Conservation (phyloP, 2,888 invertebrate genomes). For the Taphrorychus bicolor region DNA sequence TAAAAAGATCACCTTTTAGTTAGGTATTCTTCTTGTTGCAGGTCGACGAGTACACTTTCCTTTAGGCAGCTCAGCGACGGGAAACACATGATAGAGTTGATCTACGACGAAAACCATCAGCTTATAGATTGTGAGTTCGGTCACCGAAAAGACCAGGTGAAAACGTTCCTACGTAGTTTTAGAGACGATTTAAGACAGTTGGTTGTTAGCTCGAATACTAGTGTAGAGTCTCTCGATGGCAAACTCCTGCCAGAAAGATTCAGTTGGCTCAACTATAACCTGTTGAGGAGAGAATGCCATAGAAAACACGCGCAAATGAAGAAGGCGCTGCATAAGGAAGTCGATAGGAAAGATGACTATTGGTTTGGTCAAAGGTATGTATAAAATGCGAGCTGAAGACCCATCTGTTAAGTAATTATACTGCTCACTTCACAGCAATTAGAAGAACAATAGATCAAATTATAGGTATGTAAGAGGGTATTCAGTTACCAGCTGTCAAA, state of each 20-base stretch:
- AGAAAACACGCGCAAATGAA: slow-evolving; percentile 56
- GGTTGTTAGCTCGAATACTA: slow-evolving; percentile 61
- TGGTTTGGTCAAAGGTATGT: slow-evolving; percentile 25
- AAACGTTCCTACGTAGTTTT: slow-evolving; percentile 67
- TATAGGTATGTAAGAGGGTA: slow-evolving; percentile 18
- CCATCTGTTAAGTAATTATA: slow-evolving; percentile 6
- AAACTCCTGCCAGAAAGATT: slow-evolving; percentile 63
- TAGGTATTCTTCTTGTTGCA: too few species aligned
- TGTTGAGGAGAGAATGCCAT: slow-evolving; percentile 66
- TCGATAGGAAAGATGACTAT: not conserved
- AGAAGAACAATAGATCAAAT: slow-evolving; percentile 25
- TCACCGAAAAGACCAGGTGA: slow-evolving; percentile 63
- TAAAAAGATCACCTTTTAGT: too few species aligned
- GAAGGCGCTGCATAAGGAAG: slow-evolving; percentile 30
- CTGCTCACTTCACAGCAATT: slow-evolving; percentile 19
- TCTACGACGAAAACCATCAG: slow-evolving; percentile 67
- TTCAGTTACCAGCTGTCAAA: slow-evolving; percentile 22
- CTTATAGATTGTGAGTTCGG: slow-evolving; percentile 75
- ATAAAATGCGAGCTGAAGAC: not conserved
- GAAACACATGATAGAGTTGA: slow-evolving; percentile 71
- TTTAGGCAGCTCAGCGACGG: slow-evolving; percentile 75
- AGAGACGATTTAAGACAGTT: slow-evolving; percentile 63
- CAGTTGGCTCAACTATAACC: slow-evolving; percentile 67
- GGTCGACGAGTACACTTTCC: slow-evolving; percentile 59
- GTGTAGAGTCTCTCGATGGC: slow-evolving; percentile 62